These are phyloP conservation scores for Amazona finschi DNA, from an alignment of 2,797 vertebrate species.

Conservation along the genomic window DNA sequence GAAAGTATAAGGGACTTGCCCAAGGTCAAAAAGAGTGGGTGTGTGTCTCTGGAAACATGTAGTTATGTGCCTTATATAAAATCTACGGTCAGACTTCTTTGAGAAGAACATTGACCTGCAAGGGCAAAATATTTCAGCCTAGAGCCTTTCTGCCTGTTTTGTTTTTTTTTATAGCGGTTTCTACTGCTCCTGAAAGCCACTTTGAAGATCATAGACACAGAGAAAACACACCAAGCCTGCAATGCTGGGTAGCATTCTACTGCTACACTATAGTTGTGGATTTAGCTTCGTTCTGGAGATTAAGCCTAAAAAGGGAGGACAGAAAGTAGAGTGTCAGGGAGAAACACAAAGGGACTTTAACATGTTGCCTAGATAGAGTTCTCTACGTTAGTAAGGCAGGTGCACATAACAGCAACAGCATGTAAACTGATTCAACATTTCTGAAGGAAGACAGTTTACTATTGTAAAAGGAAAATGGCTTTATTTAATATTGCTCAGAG, in stretches of 20 bases:
- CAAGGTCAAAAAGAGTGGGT: slow-evolving; percentile 9
- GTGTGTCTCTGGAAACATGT: background rate
- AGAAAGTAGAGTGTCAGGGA: background rate
- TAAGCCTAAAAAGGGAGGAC: background rate
- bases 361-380: background rate
- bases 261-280: background rate
- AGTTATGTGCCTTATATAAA: background rate
- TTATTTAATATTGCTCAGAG: slow-evolving; percentile 46
- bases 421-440: background rate
- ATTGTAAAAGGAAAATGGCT: slow-evolving; percentile 13
- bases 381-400: background rate
- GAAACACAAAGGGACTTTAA: background rate
- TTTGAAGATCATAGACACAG: background rate
- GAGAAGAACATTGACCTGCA: background rate
- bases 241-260: background rate
- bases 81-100: background rate
- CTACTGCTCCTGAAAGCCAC: background rate
- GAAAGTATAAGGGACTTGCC: background rate
- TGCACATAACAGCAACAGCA: background rate
- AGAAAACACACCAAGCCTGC: background rate
- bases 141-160: background rate
- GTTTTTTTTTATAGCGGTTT: background rate
- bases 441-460: background rate
- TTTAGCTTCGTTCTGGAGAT: background rate
- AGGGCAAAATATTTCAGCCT: background rate